A percentile compares a stretch with the other conserved stretches of the same genome.
These are phyloP conservation scores for Apaloderma vittatum DNA, from an alignment of 2,113 vertebrate species.

Conservation along the genomic window DNA sequence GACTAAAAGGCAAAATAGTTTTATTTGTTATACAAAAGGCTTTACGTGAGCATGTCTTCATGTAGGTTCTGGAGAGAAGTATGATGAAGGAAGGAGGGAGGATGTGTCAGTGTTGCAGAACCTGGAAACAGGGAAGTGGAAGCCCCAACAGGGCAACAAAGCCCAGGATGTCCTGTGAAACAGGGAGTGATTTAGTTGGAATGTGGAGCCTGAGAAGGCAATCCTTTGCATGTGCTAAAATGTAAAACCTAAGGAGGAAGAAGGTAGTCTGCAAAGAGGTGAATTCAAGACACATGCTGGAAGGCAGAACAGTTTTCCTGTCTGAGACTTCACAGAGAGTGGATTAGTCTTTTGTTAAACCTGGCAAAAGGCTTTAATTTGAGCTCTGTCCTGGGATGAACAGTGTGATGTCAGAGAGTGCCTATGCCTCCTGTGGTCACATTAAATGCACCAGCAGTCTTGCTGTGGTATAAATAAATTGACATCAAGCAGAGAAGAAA, in stretches of 20 bases:
- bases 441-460: background rate
- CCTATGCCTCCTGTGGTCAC: background rate
- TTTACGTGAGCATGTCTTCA: accelerated
- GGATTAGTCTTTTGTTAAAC: background rate
- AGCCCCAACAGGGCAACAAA: accelerated
- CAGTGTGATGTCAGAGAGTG: background rate
- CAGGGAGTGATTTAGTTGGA: accelerated
- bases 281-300: background rate
- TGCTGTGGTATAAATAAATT: background rate
- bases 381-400: background rate
- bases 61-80: accelerated
- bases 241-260: background rate
- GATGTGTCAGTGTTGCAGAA: accelerated
- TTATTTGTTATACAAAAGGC: accelerated
- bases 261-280: accelerated
- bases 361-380: background rate
- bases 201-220: background rate
- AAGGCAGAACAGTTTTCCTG: background rate
- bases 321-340: background rate
- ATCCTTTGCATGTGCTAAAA: accelerated
- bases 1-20: accelerated
- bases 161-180: background rate
- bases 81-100: background rate
- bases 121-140: background rate
- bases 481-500: background rate